Evolutionary conservation across 1,140 invertebrate genomes (phyloP).

Genomic region (Eupristina koningsbergeri): DNA sequence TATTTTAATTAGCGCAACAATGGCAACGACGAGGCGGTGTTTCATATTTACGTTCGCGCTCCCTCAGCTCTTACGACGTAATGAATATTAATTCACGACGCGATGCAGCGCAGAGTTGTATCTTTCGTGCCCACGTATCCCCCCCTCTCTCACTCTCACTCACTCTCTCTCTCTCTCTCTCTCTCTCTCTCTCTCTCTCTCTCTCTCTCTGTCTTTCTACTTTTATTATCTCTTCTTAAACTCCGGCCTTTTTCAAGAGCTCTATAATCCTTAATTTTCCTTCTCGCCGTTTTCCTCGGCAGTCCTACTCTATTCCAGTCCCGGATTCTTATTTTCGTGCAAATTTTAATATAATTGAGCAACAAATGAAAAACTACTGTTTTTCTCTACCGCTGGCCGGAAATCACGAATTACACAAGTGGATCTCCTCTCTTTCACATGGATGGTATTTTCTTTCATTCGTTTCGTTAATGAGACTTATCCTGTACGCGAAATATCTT

Average conservation of each 20-base stretch:
- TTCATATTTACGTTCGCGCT: slow-evolving; percentile 62
- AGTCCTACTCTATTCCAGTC: too few species aligned
- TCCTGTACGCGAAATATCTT: not conserved
- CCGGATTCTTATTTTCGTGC: too few species aligned
- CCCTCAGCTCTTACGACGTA: slow-evolving; percentile 56
- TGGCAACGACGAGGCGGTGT: slow-evolving; percentile 55
- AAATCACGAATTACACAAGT: not conserved
- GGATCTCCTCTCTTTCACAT: too few species aligned
- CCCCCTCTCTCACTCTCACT: not conserved
- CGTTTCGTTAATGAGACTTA: not conserved
- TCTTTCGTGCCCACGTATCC: not conserved
- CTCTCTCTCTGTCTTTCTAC: not conserved
- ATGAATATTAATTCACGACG: slow-evolving; percentile 66
- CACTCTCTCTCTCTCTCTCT: not conserved
- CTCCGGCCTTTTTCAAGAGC: not conserved
- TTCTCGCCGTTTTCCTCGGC: not conserved
- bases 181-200: not conserved
- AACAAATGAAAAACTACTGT: slow-evolving; percentile 1
- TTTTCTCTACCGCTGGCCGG: not conserved
- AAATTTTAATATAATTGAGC: slow-evolving; percentile 24
- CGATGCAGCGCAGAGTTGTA: slow-evolving; percentile 16
- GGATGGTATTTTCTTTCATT: too few species aligned
- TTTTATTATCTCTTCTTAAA: slow-evolving; percentile 17
- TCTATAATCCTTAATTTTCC: not conserved
- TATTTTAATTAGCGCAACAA: slow-evolving; percentile 69